A percentile compares a stretch with the other conserved stretches of the same genome.
These are phyloP conservation scores for Sakesphorus luctuosus DNA, from an alignment of 2,113 vertebrate genomes.

Conservation along the genomic window DNA sequence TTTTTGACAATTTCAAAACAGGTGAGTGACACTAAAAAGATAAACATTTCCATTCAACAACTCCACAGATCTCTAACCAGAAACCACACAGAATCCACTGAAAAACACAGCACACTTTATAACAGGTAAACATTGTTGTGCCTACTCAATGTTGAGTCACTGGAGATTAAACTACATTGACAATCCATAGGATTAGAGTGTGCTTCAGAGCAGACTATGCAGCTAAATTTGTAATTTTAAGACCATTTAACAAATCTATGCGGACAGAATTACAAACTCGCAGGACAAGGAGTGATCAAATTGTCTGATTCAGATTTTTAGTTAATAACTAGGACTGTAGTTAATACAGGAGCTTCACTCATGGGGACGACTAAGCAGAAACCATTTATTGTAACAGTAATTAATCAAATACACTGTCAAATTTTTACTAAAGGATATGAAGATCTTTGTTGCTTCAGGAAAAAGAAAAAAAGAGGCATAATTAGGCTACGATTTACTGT, in stretches of 20 bases:
- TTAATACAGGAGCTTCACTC: neutral
- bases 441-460: neutral
- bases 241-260: neutral
- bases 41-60: rapidly evolving
- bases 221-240: neutral
- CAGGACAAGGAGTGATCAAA: neutral
- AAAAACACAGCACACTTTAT: neutral
- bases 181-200: neutral
- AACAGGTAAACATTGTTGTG: neutral
- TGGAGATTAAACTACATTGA: neutral
- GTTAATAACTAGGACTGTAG: neutral
- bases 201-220: neutral
- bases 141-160: neutral
- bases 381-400: neutral
- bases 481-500: neutral
- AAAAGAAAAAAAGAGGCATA: neutral
- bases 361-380: neutral
- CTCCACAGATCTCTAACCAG: neutral
- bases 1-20: neutral
- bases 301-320: neutral
- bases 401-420: neutral
- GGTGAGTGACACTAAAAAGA: neutral
- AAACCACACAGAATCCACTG: neutral
- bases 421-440: neutral
- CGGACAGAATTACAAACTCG: neutral